These are phyloP conservation scores for Paelopatides confundens DNA, from an alignment of 53 echinoderm and acorn worm genomes.

Conservation along the genomic window DNA sequence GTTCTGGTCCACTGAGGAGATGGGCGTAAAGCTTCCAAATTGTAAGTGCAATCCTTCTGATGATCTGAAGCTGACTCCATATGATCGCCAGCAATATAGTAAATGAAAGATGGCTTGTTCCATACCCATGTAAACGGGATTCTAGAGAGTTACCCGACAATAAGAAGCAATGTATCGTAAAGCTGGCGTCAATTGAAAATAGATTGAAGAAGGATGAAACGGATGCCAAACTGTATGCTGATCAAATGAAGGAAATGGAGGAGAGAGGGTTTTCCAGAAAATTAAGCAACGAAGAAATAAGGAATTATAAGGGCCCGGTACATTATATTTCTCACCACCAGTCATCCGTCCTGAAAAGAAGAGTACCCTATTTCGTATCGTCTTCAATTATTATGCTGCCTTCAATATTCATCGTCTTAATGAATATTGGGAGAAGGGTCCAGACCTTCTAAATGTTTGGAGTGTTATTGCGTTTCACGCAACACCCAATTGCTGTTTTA, in stretches of 20 bases:
- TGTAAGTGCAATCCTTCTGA: constrained; percentile 59
- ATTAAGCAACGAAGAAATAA: background rate
- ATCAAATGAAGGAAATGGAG: too few species aligned
- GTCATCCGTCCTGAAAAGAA: constrained; percentile 42
- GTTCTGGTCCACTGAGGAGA: constrained; percentile 61
- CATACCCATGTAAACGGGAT: too few species aligned
- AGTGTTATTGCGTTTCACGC: constrained; percentile 61
- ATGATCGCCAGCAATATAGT: too few species aligned
- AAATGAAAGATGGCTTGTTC: too few species aligned
- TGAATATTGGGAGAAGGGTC: constrained; percentile 68
- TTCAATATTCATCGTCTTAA: constrained; percentile 64
- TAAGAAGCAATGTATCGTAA: too few species aligned
- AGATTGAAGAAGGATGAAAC: too few species aligned
- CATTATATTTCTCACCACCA: constrained; percentile 60
- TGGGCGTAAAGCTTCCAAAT: constrained; percentile 23
- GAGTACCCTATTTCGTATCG: constrained; percentile 40
- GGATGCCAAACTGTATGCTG: constrained; percentile 27
- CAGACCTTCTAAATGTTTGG: constrained; percentile 71
- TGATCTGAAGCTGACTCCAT: too few species aligned
- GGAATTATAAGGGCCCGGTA: constrained; percentile 38
- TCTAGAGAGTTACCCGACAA: too few species aligned
- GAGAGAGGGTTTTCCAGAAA: constrained; percentile 38
- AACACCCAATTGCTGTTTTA: constrained; percentile 45
- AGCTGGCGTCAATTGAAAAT: too few species aligned
- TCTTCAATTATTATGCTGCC: constrained; percentile 56